Percentiles rank a stretch among this genome's conserved stretches.
These are phyloP conservation scores for Callorhinus ursinus DNA, from an alignment of 2,113 vertebrate species.

Conservation along the genomic window DNA sequence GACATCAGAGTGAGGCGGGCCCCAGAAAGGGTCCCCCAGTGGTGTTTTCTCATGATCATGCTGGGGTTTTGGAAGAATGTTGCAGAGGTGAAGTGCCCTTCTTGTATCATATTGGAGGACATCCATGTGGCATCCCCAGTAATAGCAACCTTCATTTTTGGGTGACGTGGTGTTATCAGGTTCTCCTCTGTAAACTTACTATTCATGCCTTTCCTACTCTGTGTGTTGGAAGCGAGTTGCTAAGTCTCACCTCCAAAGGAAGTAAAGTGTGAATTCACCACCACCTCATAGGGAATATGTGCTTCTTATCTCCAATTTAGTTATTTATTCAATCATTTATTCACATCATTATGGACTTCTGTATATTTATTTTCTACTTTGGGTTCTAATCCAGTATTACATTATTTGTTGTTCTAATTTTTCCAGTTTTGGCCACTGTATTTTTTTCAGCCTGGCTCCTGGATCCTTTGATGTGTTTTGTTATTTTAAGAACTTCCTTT, in stretches of 20 bases:
- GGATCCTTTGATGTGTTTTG: background rate
- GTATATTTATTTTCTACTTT: background rate
- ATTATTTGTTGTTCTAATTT: background rate
- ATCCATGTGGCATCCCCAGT: background rate
- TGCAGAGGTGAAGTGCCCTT: background rate
- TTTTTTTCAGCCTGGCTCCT: background rate
- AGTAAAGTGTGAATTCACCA: background rate
- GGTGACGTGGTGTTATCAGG: background rate
- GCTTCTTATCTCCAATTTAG: background rate
- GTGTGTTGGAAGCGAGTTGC: accelerated
- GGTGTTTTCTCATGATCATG: background rate
- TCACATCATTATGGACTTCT: background rate
- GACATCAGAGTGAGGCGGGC: background rate
- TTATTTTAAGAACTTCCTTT: background rate
- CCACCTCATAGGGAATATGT: background rate
- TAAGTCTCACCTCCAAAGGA: background rate
- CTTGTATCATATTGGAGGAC: background rate
- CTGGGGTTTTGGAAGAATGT: background rate
- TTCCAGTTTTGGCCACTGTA: background rate
- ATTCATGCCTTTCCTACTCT: background rate
- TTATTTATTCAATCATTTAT: background rate
- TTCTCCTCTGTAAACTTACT: background rate
- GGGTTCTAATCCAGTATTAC: too few relatives aligned
- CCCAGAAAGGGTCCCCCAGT: background rate
- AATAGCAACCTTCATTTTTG: background rate